Conservation (phyloP, 30 jellyfish, hydroid and myxozoan species). For the Pelagia noctiluca region DNA sequence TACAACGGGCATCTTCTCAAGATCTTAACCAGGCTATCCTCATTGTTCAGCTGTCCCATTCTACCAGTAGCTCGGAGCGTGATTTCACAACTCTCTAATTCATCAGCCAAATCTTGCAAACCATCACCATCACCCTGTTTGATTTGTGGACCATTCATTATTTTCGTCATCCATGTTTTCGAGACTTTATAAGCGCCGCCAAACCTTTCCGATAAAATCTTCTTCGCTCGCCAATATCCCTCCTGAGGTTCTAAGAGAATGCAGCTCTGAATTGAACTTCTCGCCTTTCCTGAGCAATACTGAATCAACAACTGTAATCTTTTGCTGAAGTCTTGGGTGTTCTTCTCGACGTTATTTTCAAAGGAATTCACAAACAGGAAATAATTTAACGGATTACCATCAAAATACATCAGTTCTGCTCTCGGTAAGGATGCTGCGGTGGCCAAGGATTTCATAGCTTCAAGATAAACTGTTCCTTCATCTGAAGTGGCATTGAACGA, state of each 20-base stretch:
- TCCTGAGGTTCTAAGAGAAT: slow-evolving; percentile 21
- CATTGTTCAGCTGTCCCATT: slow-evolving; percentile 31
- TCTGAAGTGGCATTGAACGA: slow-evolving; percentile 26
- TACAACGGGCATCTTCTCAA: slow-evolving; percentile 41
- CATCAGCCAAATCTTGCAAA: slow-evolving; percentile 51
- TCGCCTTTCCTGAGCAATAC: slow-evolving; percentile 55
- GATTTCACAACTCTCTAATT: slow-evolving; percentile 41
- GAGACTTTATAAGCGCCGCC: slow-evolving; percentile 26
- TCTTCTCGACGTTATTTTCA: slow-evolving; percentile 34
- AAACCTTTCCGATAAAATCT: slow-evolving; percentile 50
- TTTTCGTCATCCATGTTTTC: not conserved
- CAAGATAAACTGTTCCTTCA: slow-evolving; percentile 23
- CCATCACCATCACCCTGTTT: slow-evolving; percentile 38
- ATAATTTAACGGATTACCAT: slow-evolving; percentile 52
- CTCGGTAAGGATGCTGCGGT: slow-evolving; percentile 46
- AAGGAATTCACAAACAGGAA: slow-evolving; percentile 28
- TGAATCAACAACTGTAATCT: slow-evolving; percentile 40
- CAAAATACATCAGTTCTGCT: slow-evolving; percentile 34
- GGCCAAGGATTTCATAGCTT: slow-evolving; percentile 45
- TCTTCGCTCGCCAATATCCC: slow-evolving; percentile 43
- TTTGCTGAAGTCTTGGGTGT: slow-evolving; percentile 35
- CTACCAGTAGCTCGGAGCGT: slow-evolving; percentile 48
- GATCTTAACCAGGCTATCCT: slow-evolving; percentile 38
- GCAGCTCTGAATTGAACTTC: slow-evolving; percentile 38
- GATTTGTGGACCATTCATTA: not conserved